Evolutionary conservation across 1,140 invertebrate species (phyloP).

Genomic region (Oedothorax gibbosus): DNA sequence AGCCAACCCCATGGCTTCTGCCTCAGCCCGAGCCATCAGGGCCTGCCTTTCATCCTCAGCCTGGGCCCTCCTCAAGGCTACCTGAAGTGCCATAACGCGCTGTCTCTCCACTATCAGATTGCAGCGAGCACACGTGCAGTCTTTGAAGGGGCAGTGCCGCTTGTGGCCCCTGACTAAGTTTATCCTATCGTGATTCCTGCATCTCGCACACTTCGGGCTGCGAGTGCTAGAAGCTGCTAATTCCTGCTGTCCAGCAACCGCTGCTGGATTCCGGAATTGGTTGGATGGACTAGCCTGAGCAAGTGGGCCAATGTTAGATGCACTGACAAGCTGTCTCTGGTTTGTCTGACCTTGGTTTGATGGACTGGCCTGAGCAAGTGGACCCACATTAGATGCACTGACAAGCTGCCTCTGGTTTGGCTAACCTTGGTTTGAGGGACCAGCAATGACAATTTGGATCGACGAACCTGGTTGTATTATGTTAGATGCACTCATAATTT

Average conservation of each 20-base stretch:
- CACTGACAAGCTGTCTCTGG: too few relatives aligned
- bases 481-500: too few relatives aligned
- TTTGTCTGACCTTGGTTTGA: too few relatives aligned
- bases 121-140: constrained; percentile 71
- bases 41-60: constrained; percentile 68
- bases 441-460: too few relatives aligned
- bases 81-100: constrained; percentile 68
- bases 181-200: constrained; percentile 60
- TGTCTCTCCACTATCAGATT: constrained; percentile 70
- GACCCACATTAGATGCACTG: too few relatives aligned
- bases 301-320: too few relatives aligned
- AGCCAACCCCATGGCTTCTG: not conserved
- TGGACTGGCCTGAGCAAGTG: too few relatives aligned
- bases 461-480: too few relatives aligned
- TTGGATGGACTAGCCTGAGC: too few relatives aligned
- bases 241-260: not conserved
- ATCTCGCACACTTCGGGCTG: constrained; percentile 70
- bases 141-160: constrained; percentile 70
- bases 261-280: not conserved
- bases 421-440: too few relatives aligned
- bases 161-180: constrained; percentile 72
- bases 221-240: constrained; percentile 62
- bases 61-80: constrained; percentile 71
- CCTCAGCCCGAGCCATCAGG: constrained; percentile 60
- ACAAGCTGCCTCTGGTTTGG: too few relatives aligned